Evolutionary conservation across 2,797 vertebrate species (phyloP).

Genomic region (Novumbra hubbsi): DNA sequence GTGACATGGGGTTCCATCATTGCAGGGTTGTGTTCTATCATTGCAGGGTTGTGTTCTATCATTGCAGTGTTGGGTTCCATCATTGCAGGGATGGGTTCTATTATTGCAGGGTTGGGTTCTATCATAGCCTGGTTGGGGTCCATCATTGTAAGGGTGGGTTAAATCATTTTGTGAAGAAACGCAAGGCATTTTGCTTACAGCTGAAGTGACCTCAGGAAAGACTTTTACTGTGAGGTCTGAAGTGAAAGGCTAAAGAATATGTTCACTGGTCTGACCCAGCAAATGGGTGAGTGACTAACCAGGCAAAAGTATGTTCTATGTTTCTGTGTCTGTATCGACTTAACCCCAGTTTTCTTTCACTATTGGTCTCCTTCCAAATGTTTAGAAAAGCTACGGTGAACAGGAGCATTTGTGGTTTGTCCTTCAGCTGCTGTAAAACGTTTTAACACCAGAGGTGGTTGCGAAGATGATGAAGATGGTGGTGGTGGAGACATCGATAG

Average conservation of each 20-base stretch:
- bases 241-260: background rate
- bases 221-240: slow-evolving; percentile 6
- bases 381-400: slow-evolving; percentile 57
- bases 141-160: no score
- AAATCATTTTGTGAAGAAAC: background rate
- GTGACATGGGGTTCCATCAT: background rate
- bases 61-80: no score
- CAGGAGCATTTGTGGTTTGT: slow-evolving; percentile 24
- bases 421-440: background rate
- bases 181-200: background rate
- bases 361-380: slow-evolving; percentile 48
- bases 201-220: background rate
- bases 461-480: background rate
- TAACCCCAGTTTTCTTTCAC: slow-evolving; percentile 28
- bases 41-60: no score
- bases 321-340: slow-evolving; percentile 40
- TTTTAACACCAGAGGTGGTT: background rate
- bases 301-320: slow-evolving; percentile 13
- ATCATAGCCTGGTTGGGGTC: no score
- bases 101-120: no score
- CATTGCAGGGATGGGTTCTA: no score
- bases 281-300: slow-evolving; percentile 17
- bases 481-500: background rate
- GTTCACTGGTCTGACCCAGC: slow-evolving; percentile 11
- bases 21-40: no score